phyloP scores from a whole-genome alignment of 2,113 vertebrate genomes.

The Geothlypis trichas region DNA sequence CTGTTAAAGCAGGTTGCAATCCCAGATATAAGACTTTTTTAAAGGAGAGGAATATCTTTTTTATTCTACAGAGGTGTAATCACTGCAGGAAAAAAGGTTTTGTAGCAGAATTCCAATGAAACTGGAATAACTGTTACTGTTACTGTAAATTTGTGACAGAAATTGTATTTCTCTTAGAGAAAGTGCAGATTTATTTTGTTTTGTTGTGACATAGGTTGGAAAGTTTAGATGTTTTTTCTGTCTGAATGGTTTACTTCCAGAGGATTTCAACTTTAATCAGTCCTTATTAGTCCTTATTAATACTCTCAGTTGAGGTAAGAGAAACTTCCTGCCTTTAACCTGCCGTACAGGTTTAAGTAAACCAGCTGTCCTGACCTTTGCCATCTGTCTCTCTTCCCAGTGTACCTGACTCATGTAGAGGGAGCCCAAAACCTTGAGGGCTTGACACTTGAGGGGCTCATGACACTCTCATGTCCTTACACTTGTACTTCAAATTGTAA shows the following conservation, averaged over 20 bases:
- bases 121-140: background rate
- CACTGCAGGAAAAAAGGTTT: background rate
- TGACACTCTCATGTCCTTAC: background rate
- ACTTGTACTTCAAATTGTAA: background rate
- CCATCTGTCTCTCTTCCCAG: background rate
- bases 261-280: background rate
- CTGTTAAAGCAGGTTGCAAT: background rate
- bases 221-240: background rate
- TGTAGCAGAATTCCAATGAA: background rate
- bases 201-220: background rate
- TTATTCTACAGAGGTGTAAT: background rate
- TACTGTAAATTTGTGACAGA: background rate
- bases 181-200: background rate
- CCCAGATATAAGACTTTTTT: background rate
- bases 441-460: fast-evolving
- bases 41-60: background rate
- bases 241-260: background rate
- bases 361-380: background rate
- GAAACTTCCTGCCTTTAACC: background rate
- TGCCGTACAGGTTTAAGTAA: background rate
- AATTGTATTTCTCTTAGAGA: background rate
- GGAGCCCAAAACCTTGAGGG: background rate
- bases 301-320: background rate
- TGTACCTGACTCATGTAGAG: background rate
- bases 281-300: background rate